Evolutionary conservation across 2,888 invertebrate genomes (phyloP).

Genomic region (Lepidochitona cinerea): DNA sequence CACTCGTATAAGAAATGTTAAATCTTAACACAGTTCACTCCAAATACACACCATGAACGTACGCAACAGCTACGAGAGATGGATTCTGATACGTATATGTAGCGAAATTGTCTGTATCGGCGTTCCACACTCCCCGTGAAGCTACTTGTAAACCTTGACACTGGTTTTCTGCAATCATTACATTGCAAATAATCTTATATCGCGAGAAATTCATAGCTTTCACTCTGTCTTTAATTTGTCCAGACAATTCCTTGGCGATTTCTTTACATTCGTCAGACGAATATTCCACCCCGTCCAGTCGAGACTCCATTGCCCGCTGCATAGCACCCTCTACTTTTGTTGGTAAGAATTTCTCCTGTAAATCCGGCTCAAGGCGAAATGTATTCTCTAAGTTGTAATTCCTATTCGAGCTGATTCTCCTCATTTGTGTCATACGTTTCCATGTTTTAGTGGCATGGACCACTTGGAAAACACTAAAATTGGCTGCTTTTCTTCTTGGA

Average conservation of each 20-base stretch:
- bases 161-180: constrained; percentile 56
- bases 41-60: constrained; percentile 59
- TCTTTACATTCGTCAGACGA: constrained; percentile 50
- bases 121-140: constrained; percentile 60
- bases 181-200: constrained; percentile 60
- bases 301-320: constrained; percentile 47
- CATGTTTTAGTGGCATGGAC: not conserved
- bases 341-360: constrained; percentile 51
- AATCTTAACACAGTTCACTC: no score
- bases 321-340: constrained; percentile 47
- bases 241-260: constrained; percentile 54
- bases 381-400: constrained; percentile 41
- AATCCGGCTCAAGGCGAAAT: constrained; percentile 49
- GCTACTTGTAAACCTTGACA: constrained; percentile 53
- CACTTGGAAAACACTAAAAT: not conserved
- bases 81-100: constrained; percentile 49
- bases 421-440: not conserved
- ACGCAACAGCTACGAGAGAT: constrained; percentile 56
- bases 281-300: constrained; percentile 58
- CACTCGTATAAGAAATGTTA: no score
- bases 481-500: not conserved
- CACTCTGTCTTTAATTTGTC: constrained; percentile 57
- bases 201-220: constrained; percentile 57
- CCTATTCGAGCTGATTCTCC: not conserved
- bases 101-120: constrained; percentile 60